Percentiles rank a stretch among this genome's conserved stretches.
These are phyloP conservation scores for Alethe castanea DNA, from an alignment of 2,113 vertebrate species.

Conservation along the genomic window DNA sequence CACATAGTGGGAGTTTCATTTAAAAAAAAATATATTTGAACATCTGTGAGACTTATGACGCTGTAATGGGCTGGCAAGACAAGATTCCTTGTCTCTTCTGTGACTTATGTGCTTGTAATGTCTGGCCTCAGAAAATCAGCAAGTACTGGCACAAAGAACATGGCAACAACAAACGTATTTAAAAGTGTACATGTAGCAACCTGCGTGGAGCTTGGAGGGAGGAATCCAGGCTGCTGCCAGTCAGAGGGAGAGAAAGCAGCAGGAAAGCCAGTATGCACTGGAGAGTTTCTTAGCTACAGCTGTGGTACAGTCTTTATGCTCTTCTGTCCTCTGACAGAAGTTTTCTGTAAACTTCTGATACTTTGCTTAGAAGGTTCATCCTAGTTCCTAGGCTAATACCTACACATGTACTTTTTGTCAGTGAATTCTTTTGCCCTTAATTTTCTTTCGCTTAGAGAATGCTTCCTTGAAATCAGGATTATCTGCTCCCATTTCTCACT, in stretches of 20 bases:
- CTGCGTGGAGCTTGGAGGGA: background rate
- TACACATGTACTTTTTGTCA: background rate
- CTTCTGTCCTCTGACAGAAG: background rate
- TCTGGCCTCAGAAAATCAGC: conserved; percentile 19
- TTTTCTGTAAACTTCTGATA: background rate
- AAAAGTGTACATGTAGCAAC: conserved; percentile 18
- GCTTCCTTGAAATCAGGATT: background rate
- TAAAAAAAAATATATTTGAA: conserved; percentile 53
- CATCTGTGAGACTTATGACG: conserved; percentile 52
- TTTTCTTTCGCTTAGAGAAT: background rate
- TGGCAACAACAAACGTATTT: background rate
- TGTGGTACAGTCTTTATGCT: background rate
- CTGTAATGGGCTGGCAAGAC: conserved; percentile 36
- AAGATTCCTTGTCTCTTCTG: conserved; percentile 27
- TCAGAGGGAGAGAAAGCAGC: background rate
- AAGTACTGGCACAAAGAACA: conserved; percentile 14
- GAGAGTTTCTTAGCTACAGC: background rate
- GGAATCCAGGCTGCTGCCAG: background rate
- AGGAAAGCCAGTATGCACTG: background rate
- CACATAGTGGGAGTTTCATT: conserved; percentile 31
- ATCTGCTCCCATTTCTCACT: background rate
- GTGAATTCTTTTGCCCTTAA: background rate
- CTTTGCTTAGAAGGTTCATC: background rate
- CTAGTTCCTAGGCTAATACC: background rate
- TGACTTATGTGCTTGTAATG: conserved; percentile 41